Evolutionary conservation across 2,797 vertebrate genomes (phyloP).

Genomic region (Nannoperca obscura): DNA sequence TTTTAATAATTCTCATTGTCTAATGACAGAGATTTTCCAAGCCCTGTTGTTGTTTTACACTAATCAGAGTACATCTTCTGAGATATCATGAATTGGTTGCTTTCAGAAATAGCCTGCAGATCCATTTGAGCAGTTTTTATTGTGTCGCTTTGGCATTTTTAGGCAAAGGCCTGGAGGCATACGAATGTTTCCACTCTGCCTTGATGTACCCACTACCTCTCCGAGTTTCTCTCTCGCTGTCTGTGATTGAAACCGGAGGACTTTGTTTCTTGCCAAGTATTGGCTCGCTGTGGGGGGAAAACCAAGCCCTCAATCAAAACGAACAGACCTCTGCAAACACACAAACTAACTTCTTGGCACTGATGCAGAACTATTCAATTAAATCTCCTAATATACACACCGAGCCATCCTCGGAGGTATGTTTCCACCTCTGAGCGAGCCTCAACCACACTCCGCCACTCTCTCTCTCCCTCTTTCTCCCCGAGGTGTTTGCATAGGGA

Average conservation of each 20-base stretch:
- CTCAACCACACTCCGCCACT: slow-evolving; percentile 34
- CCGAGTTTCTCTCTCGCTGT: slow-evolving; percentile 29
- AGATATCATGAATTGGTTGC: slow-evolving; percentile 13
- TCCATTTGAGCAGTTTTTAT: slow-evolving; percentile 52
- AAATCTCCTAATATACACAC: slow-evolving; percentile 68
- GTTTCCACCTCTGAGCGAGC: slow-evolving; percentile 36
- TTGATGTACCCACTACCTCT: slow-evolving; percentile 39
- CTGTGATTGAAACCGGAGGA: slow-evolving; percentile 69
- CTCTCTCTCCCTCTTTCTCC: slow-evolving; percentile 43
- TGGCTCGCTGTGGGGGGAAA: slow-evolving; percentile 37
- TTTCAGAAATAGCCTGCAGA: slow-evolving; percentile 41
- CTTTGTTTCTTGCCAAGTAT: slow-evolving; percentile 65
- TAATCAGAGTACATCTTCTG: slow-evolving; percentile 12
- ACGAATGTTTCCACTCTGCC: slow-evolving; percentile 38
- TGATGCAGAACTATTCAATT: slow-evolving; percentile 79
- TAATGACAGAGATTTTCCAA: not conserved
- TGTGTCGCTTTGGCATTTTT: slow-evolving; percentile 41
- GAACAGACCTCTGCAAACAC: slow-evolving; percentile 67
- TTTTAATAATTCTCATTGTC: not conserved
- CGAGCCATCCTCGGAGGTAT: slow-evolving; percentile 32
- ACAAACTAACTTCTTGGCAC: slow-evolving; percentile 68
- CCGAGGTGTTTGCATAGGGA: slow-evolving; percentile 78
- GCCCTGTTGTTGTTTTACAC: not conserved
- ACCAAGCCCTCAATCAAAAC: slow-evolving; percentile 48
- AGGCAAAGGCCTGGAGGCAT: slow-evolving; percentile 49